A percentile compares a stretch with the other conserved stretches of the same genome.
Evolutionary conservation across 1,140 invertebrate species (phyloP).

Genomic region (Hirudo medicinalis): DNA sequence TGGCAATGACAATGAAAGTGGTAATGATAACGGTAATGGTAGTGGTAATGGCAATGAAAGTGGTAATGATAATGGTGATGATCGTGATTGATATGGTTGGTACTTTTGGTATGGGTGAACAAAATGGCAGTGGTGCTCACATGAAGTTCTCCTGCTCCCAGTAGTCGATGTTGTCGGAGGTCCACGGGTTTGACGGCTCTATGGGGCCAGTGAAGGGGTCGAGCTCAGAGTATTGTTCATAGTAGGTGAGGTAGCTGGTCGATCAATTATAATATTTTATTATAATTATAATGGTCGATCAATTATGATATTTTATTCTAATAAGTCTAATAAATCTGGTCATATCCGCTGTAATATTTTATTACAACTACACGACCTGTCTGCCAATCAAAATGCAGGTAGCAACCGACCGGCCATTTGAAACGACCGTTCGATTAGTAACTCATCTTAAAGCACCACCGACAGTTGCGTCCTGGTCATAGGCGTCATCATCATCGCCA

Average conservation of each 20-base stretch:
- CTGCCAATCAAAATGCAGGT: too few species aligned
- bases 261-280: too few species aligned
- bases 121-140: constrained; percentile 27
- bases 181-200: constrained; percentile 84
- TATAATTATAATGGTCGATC: too few species aligned
- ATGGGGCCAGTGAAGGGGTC: constrained; percentile 39
- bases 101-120: background rate
- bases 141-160: constrained; percentile 61
- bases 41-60: background rate
- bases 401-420: too few species aligned
- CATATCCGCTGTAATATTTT: too few species aligned
- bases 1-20: too few species aligned
- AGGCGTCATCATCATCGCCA: constrained; percentile 17
- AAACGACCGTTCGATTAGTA: too few species aligned
- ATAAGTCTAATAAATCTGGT: too few species aligned
- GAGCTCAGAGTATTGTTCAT: constrained; percentile 90
- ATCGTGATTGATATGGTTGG: background rate
- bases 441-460: too few species aligned
- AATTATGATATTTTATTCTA: too few species aligned
- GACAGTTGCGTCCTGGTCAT: too few species aligned
- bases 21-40: background rate
- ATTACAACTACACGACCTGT: too few species aligned
- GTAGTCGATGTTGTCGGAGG: constrained; percentile 82
- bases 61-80: background rate
- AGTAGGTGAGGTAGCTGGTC: constrained; percentile 73